Evolutionary conservation across 2,797 vertebrate species (phyloP).

Genomic region (Poeciliopsis infans): DNA sequence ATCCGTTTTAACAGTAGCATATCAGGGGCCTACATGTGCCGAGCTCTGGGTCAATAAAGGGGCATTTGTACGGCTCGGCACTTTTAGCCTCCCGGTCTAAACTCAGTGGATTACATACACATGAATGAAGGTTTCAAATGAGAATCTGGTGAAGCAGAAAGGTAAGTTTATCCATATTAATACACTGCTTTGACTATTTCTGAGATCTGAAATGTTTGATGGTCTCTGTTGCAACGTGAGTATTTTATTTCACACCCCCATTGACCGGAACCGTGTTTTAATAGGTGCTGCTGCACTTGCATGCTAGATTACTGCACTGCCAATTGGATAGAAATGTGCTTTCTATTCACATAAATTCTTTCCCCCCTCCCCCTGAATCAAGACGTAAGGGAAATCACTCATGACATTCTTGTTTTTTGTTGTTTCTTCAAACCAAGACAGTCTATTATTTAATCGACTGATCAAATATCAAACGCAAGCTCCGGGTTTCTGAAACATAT

Average conservation of each 20-base stretch:
- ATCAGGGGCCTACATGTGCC: too few species aligned
- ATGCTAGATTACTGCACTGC: not conserved
- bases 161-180: slow-evolving; percentile 11
- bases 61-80: not conserved
- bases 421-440: slow-evolving; percentile 6
- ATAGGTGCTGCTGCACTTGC: not conserved
- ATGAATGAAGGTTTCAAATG: not conserved
- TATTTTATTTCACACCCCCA: not conserved
- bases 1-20: not conserved
- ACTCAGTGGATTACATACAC: not conserved
- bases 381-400: slow-evolving; percentile 16
- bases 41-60: not conserved
- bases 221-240: not conserved
- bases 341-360: slow-evolving; percentile 14
- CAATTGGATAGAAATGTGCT: slow-evolving; percentile 33
- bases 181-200: slow-evolving; percentile 12
- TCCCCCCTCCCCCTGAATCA: slow-evolving; percentile 2
- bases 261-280: not conserved
- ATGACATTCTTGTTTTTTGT: not conserved
- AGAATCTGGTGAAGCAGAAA: not conserved
- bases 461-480: slow-evolving; percentile 24
- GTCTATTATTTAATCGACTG: slow-evolving; percentile 25
- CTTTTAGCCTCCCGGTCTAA: not conserved
- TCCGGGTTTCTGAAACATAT: not conserved
- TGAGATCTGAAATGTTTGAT: slow-evolving; percentile 23